Conservation (phyloP, 2,797 vertebrate species). For the Chiroxiphia lanceolata region DNA sequence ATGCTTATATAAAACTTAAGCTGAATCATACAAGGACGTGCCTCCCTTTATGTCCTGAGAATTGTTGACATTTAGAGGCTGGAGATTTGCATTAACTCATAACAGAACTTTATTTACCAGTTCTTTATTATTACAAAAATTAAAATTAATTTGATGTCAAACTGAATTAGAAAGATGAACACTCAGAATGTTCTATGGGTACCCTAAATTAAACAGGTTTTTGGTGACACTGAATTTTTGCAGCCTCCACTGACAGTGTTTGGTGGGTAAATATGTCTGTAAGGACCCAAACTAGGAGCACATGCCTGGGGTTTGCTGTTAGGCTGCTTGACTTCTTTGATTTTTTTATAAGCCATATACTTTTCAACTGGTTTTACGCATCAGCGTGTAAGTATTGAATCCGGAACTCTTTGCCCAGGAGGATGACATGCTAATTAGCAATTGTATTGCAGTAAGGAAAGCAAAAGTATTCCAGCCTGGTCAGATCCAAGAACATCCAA, state of each 20-base stretch:
- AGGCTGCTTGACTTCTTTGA: background rate
- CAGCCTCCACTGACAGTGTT: background rate
- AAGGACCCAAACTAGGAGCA: background rate
- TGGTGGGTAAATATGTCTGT: background rate
- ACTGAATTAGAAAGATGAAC: background rate
- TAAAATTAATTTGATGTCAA: background rate
- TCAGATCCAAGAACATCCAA: background rate
- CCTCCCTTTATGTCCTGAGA: background rate
- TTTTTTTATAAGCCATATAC: background rate
- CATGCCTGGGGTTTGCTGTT: background rate
- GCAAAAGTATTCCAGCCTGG: background rate
- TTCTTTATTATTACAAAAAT: background rate
- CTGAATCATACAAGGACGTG: background rate
- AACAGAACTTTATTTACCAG: background rate
- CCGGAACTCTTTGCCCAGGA: background rate
- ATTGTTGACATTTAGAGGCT: background rate
- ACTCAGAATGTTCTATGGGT: background rate
- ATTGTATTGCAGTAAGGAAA: background rate
- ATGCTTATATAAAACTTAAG: background rate
- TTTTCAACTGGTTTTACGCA: background rate
- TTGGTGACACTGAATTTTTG: background rate
- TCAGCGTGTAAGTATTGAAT: background rate
- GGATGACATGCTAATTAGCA: background rate
- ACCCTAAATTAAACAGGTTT: background rate
- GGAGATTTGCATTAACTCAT: background rate